Base-by-base conservation (phyloP, 2,113 vertebrate species). In the Campylorhamphus procurvoides region DNA sequence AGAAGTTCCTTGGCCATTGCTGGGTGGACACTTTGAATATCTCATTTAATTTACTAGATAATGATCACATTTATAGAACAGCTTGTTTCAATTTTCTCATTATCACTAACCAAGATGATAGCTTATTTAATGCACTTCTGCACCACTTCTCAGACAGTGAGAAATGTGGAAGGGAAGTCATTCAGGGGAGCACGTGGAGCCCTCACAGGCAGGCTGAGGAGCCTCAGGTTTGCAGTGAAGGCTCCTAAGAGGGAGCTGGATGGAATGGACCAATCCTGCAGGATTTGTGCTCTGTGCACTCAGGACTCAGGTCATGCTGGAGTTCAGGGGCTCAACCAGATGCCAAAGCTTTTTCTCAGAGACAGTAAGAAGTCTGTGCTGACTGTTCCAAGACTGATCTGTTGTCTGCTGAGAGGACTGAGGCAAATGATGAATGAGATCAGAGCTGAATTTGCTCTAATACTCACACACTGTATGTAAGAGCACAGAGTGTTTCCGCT, bases 21-120 rank as follows among this genome's bases (percentile, higher is more conserved):
- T 87, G 85, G 91, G 68, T 92, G 83, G 87, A 84, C 91, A 56
- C 56, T 92, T 95, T 71, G 81, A 96, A 87, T 75, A 86, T 86
- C 90, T 90, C 90, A 74, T 95, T 97, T 95, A 93, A 97, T 96
- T 97, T 95, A 63, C 49, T 63, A 95, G 94, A 96, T 97, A 94
- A 93, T 89, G 76, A 94, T 92, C 88, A 69, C 83, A 89, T 95
- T 87, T 97, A 66, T 60, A 50, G 87, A 90, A 83, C 77, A 96
- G 85, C 80, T 97, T 97, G 88, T 97, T 96, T 92, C 93, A 94
- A 66, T 96, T 95, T 94, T 93, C 89, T 95, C 95, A 95, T 96
- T 96, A 94, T 95, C 90, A 71, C 90, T 59, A 82, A 72, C 77
- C 0, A 12, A 95, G 83, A 91, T 86, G 94, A 92, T 82, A 94